Evolutionary conservation across 2,888 invertebrate genomes (phyloP), one percentile per base, ranked within the genome.

Genomic region (Miltochrista miniata): DNA sequence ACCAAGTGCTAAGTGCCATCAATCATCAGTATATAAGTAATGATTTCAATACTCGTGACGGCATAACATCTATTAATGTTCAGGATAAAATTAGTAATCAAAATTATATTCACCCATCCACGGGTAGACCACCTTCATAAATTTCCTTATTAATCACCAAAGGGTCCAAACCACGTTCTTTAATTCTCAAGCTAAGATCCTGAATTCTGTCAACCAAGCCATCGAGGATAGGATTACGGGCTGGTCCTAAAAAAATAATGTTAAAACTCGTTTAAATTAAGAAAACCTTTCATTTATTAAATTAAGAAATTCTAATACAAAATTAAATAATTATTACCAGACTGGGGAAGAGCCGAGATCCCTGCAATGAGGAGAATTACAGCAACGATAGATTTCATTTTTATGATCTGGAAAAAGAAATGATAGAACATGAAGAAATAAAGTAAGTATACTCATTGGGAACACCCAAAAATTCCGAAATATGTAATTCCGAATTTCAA

Each of bases 41-140:
- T n/a, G n/a, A n/a, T n/a, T n/a, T n/a, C n/a, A n/a, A n/a, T n/a
- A n/a, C n/a, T n/a, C n/a, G n/a, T n/a, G n/a, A n/a, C n/a, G n/a
- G n/a, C n/a, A n/a, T n/a, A n/a, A n/a, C n/a, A n/a, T n/a, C n/a
- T n/a, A n/a, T n/a, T n/a, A n/a, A n/a, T n/a, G n/a, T n/a, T n/a
- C n/a, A n/a, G n/a, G n/a, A n/a, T n/a, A n/a, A n/a, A n/a, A n/a
- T n/a, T n/a, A n/a, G n/a, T n/a, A n/a, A n/a, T n/a, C n/a, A n/a
- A n/a, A n/a, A n/a, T n/a, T n/a, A n/a, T 13, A 78, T 84, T 83
- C 64, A 88, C 87, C 70, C 59, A 8, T 84, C 80, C 0, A 84
- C 79, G 0, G 83, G 76, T 0, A 80, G 56, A 1, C 51, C 68
- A 30, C 61, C 65, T 3, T 15, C 33, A 1, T 33, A 15, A 0